Percentiles rank a stretch among this genome's conserved stretches.
Evolutionary conservation across 1,140 invertebrate species (phyloP).

Genomic region (Leptoteleia sp.): DNA sequence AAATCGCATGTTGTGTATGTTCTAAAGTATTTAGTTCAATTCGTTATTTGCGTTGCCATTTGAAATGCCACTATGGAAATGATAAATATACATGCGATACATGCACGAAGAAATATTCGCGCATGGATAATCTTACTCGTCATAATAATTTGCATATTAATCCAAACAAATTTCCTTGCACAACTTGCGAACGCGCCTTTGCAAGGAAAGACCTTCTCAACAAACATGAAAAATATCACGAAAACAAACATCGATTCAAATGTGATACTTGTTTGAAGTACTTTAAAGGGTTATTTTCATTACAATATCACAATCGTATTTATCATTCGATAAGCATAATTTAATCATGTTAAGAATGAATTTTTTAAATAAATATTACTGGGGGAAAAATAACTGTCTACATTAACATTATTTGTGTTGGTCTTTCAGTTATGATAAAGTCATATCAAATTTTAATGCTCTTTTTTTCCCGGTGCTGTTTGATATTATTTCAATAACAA

Average conservation of each 20-base stretch:
- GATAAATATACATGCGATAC: constrained; percentile 75
- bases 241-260: constrained; percentile 71
- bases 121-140: constrained; percentile 75
- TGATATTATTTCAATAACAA: too few species aligned
- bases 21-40: constrained; percentile 74
- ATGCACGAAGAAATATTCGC: constrained; percentile 75
- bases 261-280: constrained; percentile 73
- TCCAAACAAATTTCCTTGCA: constrained; percentile 75
- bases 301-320: constrained; percentile 23
- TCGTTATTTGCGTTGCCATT: constrained; percentile 74
- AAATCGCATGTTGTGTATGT: constrained; percentile 74
- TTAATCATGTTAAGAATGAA: too few species aligned
- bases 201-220: constrained; percentile 75
- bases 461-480: too few species aligned
- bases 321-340: too few species aligned
- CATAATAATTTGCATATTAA: constrained; percentile 77
- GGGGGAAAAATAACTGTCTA: too few species aligned
- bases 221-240: constrained; percentile 75
- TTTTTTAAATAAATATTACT: too few species aligned
- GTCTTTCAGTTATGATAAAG: too few species aligned
- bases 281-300: constrained; percentile 71
- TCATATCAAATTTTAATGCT: too few species aligned
- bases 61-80: constrained; percentile 72
- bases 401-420: too few species aligned
- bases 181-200: constrained; percentile 73